phyloP scores from a whole-genome alignment of 2,113 vertebrate genomes.

The Triplophysa tibetana region DNA sequence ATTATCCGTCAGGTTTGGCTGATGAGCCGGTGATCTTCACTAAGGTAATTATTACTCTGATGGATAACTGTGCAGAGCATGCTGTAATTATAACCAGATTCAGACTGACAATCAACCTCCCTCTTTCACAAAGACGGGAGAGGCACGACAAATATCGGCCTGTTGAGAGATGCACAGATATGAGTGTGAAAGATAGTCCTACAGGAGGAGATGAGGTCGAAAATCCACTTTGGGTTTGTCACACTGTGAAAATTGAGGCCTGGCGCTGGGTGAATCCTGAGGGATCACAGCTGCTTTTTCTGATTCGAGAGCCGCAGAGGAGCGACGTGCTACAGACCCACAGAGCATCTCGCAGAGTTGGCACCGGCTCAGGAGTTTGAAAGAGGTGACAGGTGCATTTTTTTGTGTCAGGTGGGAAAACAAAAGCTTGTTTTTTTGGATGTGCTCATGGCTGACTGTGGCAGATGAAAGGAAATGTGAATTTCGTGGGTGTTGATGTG shows the following conservation, averaged over 20 bases:
- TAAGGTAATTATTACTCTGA: conserved; percentile 56
- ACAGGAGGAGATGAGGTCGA: not conserved
- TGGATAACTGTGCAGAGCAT: conserved; percentile 27
- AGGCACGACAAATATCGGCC: not conserved
- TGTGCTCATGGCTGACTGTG: too few species aligned
- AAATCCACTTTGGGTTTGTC: conserved; percentile 6
- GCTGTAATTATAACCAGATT: conserved; percentile 58
- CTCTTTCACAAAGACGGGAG: not conserved
- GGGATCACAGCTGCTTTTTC: conserved; percentile 37
- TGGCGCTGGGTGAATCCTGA: not conserved
- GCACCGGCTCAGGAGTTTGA: conserved; percentile 21
- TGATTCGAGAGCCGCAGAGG: conserved; percentile 33
- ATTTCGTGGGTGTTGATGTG: not conserved
- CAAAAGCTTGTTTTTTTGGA: not conserved
- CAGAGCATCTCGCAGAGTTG: not conserved
- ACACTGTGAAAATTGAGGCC: conserved; percentile 40
- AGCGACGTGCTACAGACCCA: not conserved
- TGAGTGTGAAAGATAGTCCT: not conserved
- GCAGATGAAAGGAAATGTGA: not conserved
- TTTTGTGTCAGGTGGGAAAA: conserved; percentile 30
- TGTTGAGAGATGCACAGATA: conserved; percentile 5
- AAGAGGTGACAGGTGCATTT: conserved; percentile 27
- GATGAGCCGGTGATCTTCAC: conserved; percentile 46
- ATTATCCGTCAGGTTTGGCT: conserved; percentile 42
- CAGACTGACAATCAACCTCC: conserved; percentile 59